A percentile compares a stretch with the other conserved stretches of the same genome.
Evolutionary conservation across 2,113 vertebrate genomes (phyloP).

Genomic region (Ciconia maguari): DNA sequence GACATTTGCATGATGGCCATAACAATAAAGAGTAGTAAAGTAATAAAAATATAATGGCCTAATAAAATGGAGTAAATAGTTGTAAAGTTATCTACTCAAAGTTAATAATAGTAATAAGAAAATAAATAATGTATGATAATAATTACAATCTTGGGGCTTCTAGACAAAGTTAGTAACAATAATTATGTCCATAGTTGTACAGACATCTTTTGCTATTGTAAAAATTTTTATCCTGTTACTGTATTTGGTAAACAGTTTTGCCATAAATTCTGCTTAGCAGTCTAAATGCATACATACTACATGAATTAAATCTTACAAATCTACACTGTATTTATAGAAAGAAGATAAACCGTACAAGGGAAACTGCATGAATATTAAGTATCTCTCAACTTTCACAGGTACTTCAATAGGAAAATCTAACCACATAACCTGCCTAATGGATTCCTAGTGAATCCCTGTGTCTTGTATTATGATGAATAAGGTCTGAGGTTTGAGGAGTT

Average conservation of each 20-base stretch:
- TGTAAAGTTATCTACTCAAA: neutral
- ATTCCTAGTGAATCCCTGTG: neutral
- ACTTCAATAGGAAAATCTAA: neutral
- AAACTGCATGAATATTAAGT: neutral
- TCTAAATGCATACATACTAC: neutral
- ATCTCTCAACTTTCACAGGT: neutral
- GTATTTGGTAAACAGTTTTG: neutral
- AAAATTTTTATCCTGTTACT: neutral
- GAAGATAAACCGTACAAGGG: neutral
- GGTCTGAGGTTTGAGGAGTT: neutral
- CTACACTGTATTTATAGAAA: neutral
- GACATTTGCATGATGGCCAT: neutral
- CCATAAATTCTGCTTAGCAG: neutral
- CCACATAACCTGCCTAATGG: neutral
- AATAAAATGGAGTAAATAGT: slow-evolving; percentile 14
- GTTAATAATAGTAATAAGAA: neutral
- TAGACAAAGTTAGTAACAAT: neutral
- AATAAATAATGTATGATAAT: slow-evolving; percentile 10
- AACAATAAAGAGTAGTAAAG: neutral
- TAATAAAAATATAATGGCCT: slow-evolving; percentile 20
- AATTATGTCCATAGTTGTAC: neutral
- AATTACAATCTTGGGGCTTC: neutral
- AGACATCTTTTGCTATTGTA: neutral
- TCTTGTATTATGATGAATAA: neutral
- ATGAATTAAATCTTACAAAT: neutral